Base-by-base conservation (phyloP, 2,888 invertebrate genomes). In the Crematogaster levior region DNA sequence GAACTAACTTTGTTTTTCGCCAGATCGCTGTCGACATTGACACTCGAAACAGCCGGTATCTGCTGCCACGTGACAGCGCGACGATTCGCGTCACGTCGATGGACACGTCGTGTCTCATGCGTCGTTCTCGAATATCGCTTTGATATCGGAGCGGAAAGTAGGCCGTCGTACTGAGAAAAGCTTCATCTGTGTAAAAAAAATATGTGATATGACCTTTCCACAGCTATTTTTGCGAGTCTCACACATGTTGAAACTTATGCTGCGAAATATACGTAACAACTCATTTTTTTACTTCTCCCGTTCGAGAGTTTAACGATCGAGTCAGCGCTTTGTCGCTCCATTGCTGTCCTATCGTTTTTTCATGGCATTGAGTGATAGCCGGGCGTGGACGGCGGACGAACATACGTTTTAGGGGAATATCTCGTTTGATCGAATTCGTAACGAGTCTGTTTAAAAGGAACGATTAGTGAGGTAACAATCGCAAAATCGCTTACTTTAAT, bases 1-100 rank as follows among this genome's bases (percentile, higher is more conserved):
- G 34, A 66, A 66, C 48, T 77, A 77, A 75, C 82, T 65, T 51
- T 65, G 65, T 83, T 66, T 73, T 65, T 58, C 27, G 48, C 75
- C 65, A 53, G 18, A n/a, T 37, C 18, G 51, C 30, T 68, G 48
- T 68, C 73, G 72, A 43, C 65, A 73, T 58, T 73, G 80, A 83
- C 73, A 75, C 43, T 21, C 43, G 21, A 24, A 53, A 24, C 80
- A 73, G 80, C 61, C 37, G 72, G 68, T 61, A 40, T 21, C 18
- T 2, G 34, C 58, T 53, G 75, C 27, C 72, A 72, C 65, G 24
- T 79, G 82, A 46, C 18, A 77, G 21, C 34, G 37, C 24, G 37
- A 18, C n/a, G 66, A 18, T 30, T 27, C 74, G 43, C 66, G 66
- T 48, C 27, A 75, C 53, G 66, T 65, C 40, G 53, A 46, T 46